Base-by-base conservation (phyloP, 2,888 invertebrate genomes). In the Hymenopus coronatus region DNA sequence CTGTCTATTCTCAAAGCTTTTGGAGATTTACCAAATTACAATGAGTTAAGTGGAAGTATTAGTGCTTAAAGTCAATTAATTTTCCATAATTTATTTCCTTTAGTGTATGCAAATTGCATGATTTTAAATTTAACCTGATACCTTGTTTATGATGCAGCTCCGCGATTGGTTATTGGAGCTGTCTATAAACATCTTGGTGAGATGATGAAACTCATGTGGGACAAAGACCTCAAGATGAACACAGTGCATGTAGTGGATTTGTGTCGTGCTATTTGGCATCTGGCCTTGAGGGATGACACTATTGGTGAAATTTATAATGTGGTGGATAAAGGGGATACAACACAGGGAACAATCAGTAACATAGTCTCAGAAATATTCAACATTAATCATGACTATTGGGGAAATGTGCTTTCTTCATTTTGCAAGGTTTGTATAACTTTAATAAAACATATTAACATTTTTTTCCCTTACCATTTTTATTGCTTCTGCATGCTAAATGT, bases 121-220 rank as follows among this genome's bases (percentile, higher is more conserved):
- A 12, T 40, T 12, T 40, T 40, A 40, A 40, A 40, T 40, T 40
- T 9, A 40, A 40, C 40, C 12, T 40, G 9, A 40, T 70, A 20
- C 20, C 6, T 70, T 70, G 54, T 70, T 70, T 70, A 70, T 70
- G 54, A 20, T 70, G 54, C 93, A 97, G 97, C 97, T 90, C 98
- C 98, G 0, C 95, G 98, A 84, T 94, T 98, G 88, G 95, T 98
- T 81, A 96, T 97, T 92, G 98, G 98, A 89, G 97, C 97, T 82
- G 96, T 98, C 91, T 98, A 98, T 93, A 97, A 97, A 92, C 96
- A 97, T 92, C 94, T 98, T 54, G 96, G 96, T 82, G 98, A 98
- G 93, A 97, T 97, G 91, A 98, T 98, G 98, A 98, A 98, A 93
- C 94, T 98, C 81, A 94, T 98, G 30, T 98, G 98, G 98, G 97